Percentiles rank a stretch among this genome's conserved stretches.
phyloP scores from a whole-genome alignment of 2,797 vertebrate genomes.

The Capromys pilorides region DNA sequence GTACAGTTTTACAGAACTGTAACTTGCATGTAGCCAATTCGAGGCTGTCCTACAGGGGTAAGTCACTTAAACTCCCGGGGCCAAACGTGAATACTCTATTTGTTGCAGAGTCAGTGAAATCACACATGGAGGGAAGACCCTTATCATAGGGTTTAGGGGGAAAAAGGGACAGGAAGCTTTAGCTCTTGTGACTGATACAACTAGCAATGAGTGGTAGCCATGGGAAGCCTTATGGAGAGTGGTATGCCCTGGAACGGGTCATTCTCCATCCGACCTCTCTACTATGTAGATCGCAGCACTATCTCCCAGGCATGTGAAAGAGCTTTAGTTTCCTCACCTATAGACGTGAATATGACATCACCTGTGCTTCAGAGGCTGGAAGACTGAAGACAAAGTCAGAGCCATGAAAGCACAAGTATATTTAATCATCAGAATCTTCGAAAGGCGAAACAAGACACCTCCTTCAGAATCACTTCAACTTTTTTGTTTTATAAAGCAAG shows the following conservation, averaged over 20 bases:
- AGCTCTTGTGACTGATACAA: not conserved
- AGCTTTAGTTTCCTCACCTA: not conserved
- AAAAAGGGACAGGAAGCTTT: not conserved
- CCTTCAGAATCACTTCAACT: not conserved
- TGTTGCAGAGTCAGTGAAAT: not conserved
- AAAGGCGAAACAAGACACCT: slow-evolving; percentile 13
- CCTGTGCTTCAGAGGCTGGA: not conserved
- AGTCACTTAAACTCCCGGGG: not conserved
- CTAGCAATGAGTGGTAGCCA: not conserved
- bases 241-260: not conserved
- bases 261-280: not conserved
- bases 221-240: not conserved
- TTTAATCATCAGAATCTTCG: not conserved
- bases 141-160: not conserved
- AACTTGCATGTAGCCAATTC: not conserved
- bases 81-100: not conserved
- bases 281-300: not conserved
- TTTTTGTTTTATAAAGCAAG: not conserved
- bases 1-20: not conserved
- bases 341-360: not conserved
- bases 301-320: not conserved
- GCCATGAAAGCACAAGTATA: not conserved
- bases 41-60: not conserved
- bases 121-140: not conserved
- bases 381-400: not conserved